phyloP scores from a whole-genome alignment of 1,140 invertebrate genomes.

The Brachionus sp. region DNA sequence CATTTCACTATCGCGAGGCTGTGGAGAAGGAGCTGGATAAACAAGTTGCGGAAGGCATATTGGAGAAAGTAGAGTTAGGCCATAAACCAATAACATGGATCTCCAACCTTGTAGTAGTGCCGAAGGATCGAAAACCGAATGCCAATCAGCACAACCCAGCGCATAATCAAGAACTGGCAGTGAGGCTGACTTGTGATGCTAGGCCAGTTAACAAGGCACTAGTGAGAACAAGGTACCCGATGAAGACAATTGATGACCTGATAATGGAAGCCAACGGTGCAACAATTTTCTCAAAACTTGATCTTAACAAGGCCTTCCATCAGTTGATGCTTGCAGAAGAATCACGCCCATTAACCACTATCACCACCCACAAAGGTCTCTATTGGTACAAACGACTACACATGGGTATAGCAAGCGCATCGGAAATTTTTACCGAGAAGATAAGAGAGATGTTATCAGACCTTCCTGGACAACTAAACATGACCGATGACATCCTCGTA shows the following conservation, averaged over 20 bases:
- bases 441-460: not conserved
- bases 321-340: slow-evolving; percentile 50
- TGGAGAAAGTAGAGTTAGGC: not conserved
- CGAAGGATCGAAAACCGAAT: not conserved
- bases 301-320: slow-evolving; percentile 50
- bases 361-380: not conserved
- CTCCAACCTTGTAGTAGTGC: not conserved
- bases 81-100: not conserved
- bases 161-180: not conserved
- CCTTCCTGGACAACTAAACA: not conserved
- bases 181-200: not conserved
- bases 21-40: not conserved
- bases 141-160: not conserved
- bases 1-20: not conserved
- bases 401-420: not conserved
- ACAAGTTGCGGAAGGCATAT: not conserved
- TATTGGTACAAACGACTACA: not conserved
- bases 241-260: slow-evolving; percentile 51
- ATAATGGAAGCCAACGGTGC: slow-evolving; percentile 49
- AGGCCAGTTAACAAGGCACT: slow-evolving; percentile 49
- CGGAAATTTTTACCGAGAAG: not conserved
- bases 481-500: not conserved
- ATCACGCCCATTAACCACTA: slow-evolving; percentile 38
- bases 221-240: slow-evolving; percentile 47
- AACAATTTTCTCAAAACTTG: slow-evolving; percentile 50